phyloP scores from a whole-genome alignment of 2,888 invertebrate genomes.

The Cantharis lateralis region DNA sequence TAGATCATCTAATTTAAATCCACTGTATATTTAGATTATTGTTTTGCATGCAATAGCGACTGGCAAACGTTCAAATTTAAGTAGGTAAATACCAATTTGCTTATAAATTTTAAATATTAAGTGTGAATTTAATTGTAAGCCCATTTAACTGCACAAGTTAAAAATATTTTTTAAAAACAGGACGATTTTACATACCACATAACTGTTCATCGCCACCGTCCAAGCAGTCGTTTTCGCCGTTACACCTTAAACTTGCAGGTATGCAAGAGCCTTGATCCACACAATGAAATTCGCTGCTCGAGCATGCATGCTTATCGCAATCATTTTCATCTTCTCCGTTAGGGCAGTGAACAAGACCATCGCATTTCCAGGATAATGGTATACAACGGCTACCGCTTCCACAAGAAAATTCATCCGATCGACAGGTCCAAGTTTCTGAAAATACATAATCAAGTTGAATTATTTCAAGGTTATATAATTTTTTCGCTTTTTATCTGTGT shows the following conservation, averaged over 20 bases:
- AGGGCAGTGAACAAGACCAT: conserved; percentile 62
- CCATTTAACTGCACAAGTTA: background rate
- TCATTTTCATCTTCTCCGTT: conserved; percentile 62
- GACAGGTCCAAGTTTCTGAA: conserved; percentile 53
- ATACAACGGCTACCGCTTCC: conserved; percentile 57
- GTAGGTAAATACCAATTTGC: background rate
- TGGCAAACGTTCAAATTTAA: conserved; percentile 1
- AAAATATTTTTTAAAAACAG: background rate
- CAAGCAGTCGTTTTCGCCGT: conserved; percentile 62
- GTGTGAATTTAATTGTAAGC: background rate
- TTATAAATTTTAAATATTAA: background rate
- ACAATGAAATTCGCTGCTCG: conserved; percentile 62
- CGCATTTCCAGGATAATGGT: conserved; percentile 63
- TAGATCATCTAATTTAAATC: background rate
- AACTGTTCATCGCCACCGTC: conserved; percentile 64
- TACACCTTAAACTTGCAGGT: conserved; percentile 62
- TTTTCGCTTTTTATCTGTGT: too few species aligned
- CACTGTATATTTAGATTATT: background rate
- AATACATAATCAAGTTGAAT: background rate
- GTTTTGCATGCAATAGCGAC: background rate
- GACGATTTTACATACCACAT: conserved; percentile 53
- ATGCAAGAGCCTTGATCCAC: conserved; percentile 64
- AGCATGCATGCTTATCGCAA: conserved; percentile 58
- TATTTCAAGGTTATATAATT: too few species aligned
- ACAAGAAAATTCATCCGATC: conserved; percentile 63